Evolutionary conservation across 2,888 invertebrate species (phyloP), one percentile per base, ranked within the genome.

Genomic region (Neoscelio sp.): DNA sequence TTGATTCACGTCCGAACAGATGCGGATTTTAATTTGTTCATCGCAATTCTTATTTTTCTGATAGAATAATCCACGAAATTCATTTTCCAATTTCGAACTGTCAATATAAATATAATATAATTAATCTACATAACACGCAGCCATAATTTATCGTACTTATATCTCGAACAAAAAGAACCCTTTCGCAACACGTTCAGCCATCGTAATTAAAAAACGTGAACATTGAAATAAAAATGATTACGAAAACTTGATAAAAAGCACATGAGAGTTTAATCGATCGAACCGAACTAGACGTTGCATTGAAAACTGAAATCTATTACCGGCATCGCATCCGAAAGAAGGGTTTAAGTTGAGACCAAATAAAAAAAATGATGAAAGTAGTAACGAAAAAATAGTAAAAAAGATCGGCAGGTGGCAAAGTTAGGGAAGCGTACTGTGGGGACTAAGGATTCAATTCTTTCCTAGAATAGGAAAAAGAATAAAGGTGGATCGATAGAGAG

Each of bases 401-500:
- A 70, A 78, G 78, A 82, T 82, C 58, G 77, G 73, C 82, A 84
- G 80, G 81, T 79, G 83, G 75, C 68, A 80, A 83, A 82, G 81
- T 78, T 78, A 78, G 78, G 58, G 78, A 78, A 82, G 80, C 83
- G 83, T 78, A 78, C 83, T 78, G 78, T 33, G 80, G 80, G 81
- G 85, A 85, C 83, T 84, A 85, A 86, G 86, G 86, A 88, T 89
- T 89, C 88, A 87, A 89, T 89, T 89, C 87, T 86, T 87, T 83
- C 77, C 56, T 50, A 54, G 83, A 85, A 84, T 76, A 81, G 78
- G 80, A 68, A 78, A 78, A 77, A 73, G 74, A 78, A 71, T 78
- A 71, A 85, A 84, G 82, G 78, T 79, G 84, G 87, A 89, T 89
- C 88, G 85, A 88, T 87, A 86, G 85, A n/a, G n/a, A 80, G 68